These are phyloP conservation scores for Drosophila biarmipes DNA, from an alignment of 1,140 invertebrate genomes.

Conservation along the genomic window DNA sequence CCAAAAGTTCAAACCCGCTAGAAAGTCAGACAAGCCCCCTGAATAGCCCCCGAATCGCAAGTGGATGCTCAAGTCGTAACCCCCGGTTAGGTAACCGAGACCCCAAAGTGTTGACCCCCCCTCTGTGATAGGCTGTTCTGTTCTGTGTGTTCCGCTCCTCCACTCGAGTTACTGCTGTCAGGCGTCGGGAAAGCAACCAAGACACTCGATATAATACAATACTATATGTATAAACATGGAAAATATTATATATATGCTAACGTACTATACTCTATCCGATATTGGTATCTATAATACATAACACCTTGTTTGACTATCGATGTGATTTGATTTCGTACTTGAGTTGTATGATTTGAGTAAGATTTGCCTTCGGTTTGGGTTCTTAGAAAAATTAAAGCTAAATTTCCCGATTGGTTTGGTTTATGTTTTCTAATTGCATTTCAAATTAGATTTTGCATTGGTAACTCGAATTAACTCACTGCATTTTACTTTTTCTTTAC, in stretches of 20 bases:
- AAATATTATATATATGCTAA: conserved; percentile 57
- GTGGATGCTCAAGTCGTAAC: conserved; percentile 29
- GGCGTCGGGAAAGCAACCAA: conserved; percentile 29
- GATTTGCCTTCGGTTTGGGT: conserved; percentile 21
- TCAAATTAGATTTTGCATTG: conserved; percentile 58
- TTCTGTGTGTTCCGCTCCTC: conserved; percentile 20
- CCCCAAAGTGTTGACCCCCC: conserved; percentile 9
- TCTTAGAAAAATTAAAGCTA: conserved; percentile 20
- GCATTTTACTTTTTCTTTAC: conserved; percentile 22
- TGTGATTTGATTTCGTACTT: conserved; percentile 53
- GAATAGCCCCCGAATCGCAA: conserved; percentile 19
- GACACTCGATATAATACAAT: conserved; percentile 33
- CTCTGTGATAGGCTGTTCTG: background rate
- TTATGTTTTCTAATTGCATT: conserved; percentile 40
- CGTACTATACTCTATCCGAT: conserved; percentile 65
- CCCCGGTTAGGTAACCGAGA: conserved; percentile 27
- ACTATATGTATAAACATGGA: conserved; percentile 43
- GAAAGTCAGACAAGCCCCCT: conserved; percentile 13
- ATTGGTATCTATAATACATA: conserved; percentile 69
- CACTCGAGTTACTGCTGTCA: conserved; percentile 13
- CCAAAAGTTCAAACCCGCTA: conserved; percentile 31
- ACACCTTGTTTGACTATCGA: conserved; percentile 69
- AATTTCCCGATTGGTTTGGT: conserved; percentile 47
- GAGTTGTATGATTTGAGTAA: conserved; percentile 33
- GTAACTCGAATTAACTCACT: conserved; percentile 43